A percentile compares a stretch with the other conserved stretches of the same genome.
Evolutionary conservation across 2,797 vertebrate genomes (phyloP).

Genomic region (Tapera naevia): DNA sequence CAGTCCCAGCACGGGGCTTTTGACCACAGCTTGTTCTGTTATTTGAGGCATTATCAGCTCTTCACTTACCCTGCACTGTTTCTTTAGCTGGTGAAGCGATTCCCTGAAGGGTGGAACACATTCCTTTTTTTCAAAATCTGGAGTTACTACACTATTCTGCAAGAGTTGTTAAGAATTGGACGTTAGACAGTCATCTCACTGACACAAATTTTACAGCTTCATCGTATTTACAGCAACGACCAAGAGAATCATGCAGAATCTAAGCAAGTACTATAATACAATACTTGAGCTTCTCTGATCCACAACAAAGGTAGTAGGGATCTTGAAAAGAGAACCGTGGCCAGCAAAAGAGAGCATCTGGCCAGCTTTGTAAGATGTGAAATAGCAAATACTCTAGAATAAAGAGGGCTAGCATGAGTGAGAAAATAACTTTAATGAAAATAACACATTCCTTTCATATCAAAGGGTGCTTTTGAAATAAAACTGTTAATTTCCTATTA

Average conservation of each 20-base stretch:
- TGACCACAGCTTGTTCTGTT: not conserved
- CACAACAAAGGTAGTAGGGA: not conserved
- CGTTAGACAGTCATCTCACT: not conserved
- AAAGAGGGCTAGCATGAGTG: not conserved
- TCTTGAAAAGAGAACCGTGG: not conserved
- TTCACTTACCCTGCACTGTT: conserved; percentile 84
- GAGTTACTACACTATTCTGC: conserved; percentile 88
- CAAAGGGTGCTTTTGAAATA: not conserved
- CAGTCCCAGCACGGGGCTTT: not conserved
- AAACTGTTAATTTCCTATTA: not conserved
- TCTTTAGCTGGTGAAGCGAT: conserved; percentile 84
- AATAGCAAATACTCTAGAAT: not conserved
- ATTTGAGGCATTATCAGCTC: not conserved
- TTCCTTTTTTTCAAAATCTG: conserved; percentile 92
- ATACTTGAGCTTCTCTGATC: not conserved
- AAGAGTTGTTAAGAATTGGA: conserved; percentile 81
- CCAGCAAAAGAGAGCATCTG: not conserved
- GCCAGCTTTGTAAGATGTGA: not conserved
- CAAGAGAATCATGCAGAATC: not conserved
- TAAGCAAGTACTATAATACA: not conserved
- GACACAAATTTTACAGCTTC: not conserved
- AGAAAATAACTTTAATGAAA: not conserved
- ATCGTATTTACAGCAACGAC: not conserved
- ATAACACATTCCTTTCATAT: not conserved
- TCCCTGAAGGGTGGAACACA: conserved; percentile 86